A percentile compares a stretch with the other conserved stretches of the same genome.
Evolutionary conservation across 2,113 vertebrate genomes (phyloP).

Genomic region (Myotis brandtii): DNA sequence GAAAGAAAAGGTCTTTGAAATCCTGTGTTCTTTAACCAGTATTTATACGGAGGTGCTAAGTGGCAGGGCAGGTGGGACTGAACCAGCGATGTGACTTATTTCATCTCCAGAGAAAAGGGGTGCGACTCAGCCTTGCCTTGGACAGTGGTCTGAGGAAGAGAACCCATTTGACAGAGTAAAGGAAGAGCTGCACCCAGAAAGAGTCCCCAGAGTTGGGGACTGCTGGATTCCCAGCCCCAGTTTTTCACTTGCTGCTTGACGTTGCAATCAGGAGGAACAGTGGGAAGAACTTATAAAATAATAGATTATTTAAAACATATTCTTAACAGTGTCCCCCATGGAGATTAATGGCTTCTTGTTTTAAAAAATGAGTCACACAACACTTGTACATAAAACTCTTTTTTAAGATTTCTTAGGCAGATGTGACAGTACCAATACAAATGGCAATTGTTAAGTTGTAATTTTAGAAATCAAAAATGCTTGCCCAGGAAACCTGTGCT

Average conservation of each 20-base stretch:
- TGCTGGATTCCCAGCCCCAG: background rate
- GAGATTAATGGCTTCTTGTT: background rate
- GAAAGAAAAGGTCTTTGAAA: background rate
- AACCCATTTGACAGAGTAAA: background rate
- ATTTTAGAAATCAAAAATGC: slow-evolving; percentile 55
- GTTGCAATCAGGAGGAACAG: background rate
- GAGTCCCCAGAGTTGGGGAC: background rate
- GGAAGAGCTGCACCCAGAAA: background rate
- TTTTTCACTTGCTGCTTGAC: background rate
- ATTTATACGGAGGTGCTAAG: background rate
- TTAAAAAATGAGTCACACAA: slow-evolving; percentile 12
- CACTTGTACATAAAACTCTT: background rate
- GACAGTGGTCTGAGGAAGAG: background rate
- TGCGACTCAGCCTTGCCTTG: background rate
- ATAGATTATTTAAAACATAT: background rate
- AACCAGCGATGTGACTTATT: background rate
- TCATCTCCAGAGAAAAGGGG: background rate
- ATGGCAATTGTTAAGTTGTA: background rate
- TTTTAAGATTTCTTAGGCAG: background rate
- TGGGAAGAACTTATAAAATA: background rate
- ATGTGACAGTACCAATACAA: slow-evolving; percentile 5
- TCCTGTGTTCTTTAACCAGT: background rate
- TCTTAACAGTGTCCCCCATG: background rate
- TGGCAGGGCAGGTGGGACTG: background rate
- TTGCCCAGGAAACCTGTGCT: slow-evolving; percentile 29